phyloP scores from a whole-genome alignment of 2,113 vertebrate genomes.

The Thymallus thymallus region DNA sequence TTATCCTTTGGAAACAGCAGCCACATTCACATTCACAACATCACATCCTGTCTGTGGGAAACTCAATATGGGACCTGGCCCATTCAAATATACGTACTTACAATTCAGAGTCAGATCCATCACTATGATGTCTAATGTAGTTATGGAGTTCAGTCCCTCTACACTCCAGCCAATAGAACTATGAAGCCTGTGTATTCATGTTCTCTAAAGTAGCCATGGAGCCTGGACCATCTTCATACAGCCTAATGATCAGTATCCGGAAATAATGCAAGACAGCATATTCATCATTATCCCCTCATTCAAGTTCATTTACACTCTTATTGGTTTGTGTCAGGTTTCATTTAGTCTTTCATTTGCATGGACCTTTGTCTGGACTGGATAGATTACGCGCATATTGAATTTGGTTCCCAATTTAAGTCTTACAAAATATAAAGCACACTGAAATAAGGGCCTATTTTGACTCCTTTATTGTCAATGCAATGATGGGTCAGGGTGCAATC shows the following conservation, averaged over 20 bases:
- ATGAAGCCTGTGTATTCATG: not conserved
- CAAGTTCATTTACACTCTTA: too few relatives aligned
- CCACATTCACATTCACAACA: not conserved
- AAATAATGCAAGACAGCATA: not conserved
- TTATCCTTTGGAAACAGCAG: not conserved
- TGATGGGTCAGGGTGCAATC: not conserved
- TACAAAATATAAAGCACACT: too few relatives aligned
- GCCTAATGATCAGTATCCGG: not conserved
- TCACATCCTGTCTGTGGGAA: conserved; percentile 8
- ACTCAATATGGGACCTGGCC: conserved; percentile 28
- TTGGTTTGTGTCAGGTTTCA: too few relatives aligned
- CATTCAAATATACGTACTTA: conserved; percentile 34
- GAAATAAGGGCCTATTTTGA: too few relatives aligned
- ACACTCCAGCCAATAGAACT: not conserved
- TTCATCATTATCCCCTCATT: not conserved
- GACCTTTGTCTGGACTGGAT: too few relatives aligned
- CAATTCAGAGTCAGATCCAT: conserved; percentile 20
- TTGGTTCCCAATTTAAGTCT: too few relatives aligned
- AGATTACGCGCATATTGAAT: too few relatives aligned
- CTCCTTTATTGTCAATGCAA: not conserved
- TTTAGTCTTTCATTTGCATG: too few relatives aligned
- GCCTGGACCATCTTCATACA: not conserved
- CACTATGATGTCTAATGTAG: conserved; percentile 30
- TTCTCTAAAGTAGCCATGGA: not conserved
- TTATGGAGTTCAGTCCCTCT: conserved; percentile 26